Evolutionary conservation across 2,888 invertebrate species (phyloP), one percentile per base, ranked within the genome.

Genomic region (Tenthredo notha): DNA sequence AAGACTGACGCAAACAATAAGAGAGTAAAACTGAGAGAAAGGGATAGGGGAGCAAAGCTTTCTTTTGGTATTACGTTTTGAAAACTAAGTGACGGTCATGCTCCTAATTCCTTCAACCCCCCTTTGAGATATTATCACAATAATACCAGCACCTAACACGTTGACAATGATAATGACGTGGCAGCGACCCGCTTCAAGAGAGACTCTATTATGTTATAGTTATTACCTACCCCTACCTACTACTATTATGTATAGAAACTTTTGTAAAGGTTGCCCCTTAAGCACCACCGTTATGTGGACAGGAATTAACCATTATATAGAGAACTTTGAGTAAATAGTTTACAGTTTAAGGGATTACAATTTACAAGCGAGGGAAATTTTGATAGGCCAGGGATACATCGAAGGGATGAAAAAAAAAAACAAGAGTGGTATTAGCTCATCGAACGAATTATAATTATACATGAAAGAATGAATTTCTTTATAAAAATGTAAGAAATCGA

Each of bases 1-100:
- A 77, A 50, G 3, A 80, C 54, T 40, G 74, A 82, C 47, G 47
- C 37, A 54, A 80, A 40, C 47, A 70, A 43, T 67, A 40, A 84
- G 40, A 54, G 15, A 84, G 72, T 21, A n/a, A 50, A 25, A 33
- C 40, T 9, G 29, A 58, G 74, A 72, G 84, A 84, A 67, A 29
- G 15, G 84, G 12, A 2, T 4, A n/a, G 43, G 47, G 21, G 84
- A 43, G 47, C 33, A 4, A 18, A 12, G 15, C 6, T 33, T 18
- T 33, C 67, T 67, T 67, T 67, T 67, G 67, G 15, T 67, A 7
- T 33, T 12, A 18, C 33, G 18, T 33, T 67, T 25, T 67, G 6
- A 25, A 25, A 61, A 61, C 61, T 61, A 61, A 25, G 61, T 3
- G 74, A 29, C 12, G 43, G 43, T 74, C 43, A 74, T 74, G 74